Evolutionary conservation across 2,888 invertebrate genomes (phyloP).

Genomic region (Dryococelus australis): DNA sequence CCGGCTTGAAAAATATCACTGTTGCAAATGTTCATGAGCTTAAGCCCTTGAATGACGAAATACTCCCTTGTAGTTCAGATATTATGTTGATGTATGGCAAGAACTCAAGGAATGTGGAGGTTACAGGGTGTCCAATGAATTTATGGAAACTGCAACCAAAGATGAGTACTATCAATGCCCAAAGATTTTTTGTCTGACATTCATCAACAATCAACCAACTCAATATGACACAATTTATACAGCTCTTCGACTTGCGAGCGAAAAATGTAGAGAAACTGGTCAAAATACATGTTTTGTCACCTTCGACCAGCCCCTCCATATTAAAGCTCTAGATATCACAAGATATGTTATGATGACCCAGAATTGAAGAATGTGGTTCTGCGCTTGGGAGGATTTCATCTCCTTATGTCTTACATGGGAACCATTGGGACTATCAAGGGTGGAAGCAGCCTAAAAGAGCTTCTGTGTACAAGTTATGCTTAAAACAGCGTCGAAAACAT

Average conservation of each 20-base stretch:
- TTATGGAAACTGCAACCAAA: not conserved
- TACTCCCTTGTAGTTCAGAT: too few species aligned
- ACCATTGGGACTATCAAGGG: not conserved
- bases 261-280: too few species aligned
- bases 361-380: not conserved
- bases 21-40: too few species aligned
- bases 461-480: not conserved
- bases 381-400: not conserved
- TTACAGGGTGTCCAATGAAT: too few species aligned
- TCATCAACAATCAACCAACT: not conserved
- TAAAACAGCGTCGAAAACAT: not conserved
- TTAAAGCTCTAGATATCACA: not conserved
- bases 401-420: not conserved
- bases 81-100: too few species aligned
- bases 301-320: not conserved
- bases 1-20: too few species aligned
- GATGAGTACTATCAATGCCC: not conserved
- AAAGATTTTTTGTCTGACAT: not conserved
- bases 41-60: too few species aligned
- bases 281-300: too few species aligned
- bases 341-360: not conserved
- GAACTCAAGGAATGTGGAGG: too few species aligned
- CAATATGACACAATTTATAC: too few species aligned
- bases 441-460: not conserved
- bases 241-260: too few species aligned